These are phyloP conservation scores for Disparrhopalites patrizii DNA, from an alignment of 2,888 invertebrate genomes.

Conservation along the genomic window DNA sequence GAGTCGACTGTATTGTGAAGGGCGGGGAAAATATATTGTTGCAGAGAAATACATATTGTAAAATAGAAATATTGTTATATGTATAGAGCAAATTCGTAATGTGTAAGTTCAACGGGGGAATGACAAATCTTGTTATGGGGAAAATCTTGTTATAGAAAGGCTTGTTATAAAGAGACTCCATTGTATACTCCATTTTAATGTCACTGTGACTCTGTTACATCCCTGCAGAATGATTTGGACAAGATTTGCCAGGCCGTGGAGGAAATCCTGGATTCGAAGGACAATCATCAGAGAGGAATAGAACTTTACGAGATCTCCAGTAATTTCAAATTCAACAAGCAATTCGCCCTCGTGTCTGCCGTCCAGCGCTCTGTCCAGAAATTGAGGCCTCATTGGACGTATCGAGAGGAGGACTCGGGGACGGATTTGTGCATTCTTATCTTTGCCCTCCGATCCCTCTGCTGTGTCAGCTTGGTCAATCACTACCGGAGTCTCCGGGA, in stretches of 20 bases:
- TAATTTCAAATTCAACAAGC: not conserved
- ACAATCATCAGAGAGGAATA: too few relatives aligned
- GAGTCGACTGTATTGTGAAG: too few relatives aligned
- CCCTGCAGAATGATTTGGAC: not conserved
- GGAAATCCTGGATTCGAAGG: not conserved
- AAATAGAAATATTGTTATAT: too few relatives aligned
- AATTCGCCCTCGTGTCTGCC: not conserved
- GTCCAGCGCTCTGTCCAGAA: not conserved
- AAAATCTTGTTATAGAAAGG: too few relatives aligned
- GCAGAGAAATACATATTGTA: too few relatives aligned
- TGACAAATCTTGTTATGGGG: too few relatives aligned
- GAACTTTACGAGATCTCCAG: not conserved
- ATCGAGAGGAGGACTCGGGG: not conserved
- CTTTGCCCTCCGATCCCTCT: not conserved
- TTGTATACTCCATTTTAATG: too few relatives aligned
- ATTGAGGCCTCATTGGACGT: not conserved
- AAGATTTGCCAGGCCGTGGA: not conserved
- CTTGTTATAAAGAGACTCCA: too few relatives aligned
- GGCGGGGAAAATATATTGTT: too few relatives aligned
- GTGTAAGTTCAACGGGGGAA: too few relatives aligned
- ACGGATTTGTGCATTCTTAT: not conserved
- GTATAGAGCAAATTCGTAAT: too few relatives aligned
- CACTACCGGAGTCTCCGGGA: not conserved
- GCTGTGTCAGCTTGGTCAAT: not conserved
- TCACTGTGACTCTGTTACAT: not conserved